A percentile compares a stretch with the other conserved stretches of the same genome.
These are phyloP conservation scores for Miltochrista miniata DNA, from an alignment of 2,888 invertebrate species.

Conservation along the genomic window DNA sequence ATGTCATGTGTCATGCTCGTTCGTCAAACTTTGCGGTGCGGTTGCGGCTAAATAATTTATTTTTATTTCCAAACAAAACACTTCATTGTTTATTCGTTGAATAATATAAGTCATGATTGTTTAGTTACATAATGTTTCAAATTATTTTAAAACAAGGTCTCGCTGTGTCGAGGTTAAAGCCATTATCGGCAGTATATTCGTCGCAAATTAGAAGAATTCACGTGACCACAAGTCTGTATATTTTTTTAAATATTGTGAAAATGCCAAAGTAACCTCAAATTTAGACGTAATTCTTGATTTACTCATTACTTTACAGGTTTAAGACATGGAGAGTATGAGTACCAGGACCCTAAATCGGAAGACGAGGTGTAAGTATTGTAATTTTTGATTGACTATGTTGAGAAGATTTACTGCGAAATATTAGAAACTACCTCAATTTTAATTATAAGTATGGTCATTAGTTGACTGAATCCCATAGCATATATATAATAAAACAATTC, in stretches of 20 bases:
- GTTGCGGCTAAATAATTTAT: too few relatives aligned
- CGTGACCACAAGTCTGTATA: constrained; percentile 51
- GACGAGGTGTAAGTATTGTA: constrained; percentile 91
- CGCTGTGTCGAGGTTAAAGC: constrained; percentile 23
- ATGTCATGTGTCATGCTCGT: too few relatives aligned
- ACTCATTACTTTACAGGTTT: constrained; percentile 66
- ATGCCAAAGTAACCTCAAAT: constrained; percentile 5
- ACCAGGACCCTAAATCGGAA: constrained; percentile 95
- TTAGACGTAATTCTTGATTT: constrained; percentile 11
- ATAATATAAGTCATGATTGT: constrained; percentile 17
- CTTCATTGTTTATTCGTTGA: not conserved
- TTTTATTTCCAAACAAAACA: too few relatives aligned
- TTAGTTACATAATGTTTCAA: constrained; percentile 47
- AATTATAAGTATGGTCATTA: too few relatives aligned
- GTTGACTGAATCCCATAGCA: too few relatives aligned
- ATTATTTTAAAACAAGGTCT: constrained; percentile 20
- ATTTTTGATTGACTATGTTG: too few relatives aligned
- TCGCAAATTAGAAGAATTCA: constrained; percentile 48
- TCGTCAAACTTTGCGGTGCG: too few relatives aligned
- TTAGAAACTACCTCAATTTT: too few relatives aligned
- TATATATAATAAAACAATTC: too few relatives aligned
- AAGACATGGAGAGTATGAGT: constrained; percentile 93
- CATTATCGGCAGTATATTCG: constrained; percentile 22
- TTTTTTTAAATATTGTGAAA: too few relatives aligned
- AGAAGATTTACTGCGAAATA: too few relatives aligned